Percentiles rank a stretch among this genome's conserved stretches.
These are phyloP conservation scores for Cacatua alba DNA, from an alignment of 2,113 vertebrate genomes.

Conservation along the genomic window DNA sequence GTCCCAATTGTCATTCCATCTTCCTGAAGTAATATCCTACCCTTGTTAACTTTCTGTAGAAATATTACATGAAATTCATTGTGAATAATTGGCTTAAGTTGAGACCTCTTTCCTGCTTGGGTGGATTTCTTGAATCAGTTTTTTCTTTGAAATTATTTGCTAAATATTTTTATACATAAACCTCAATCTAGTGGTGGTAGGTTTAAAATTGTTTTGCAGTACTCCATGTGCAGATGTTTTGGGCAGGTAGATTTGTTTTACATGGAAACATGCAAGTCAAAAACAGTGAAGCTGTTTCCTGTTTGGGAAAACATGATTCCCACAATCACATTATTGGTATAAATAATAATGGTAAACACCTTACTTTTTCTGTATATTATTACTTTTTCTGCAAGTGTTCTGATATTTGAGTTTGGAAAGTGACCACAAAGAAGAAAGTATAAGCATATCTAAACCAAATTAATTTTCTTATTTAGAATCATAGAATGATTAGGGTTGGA, in stretches of 20 bases:
- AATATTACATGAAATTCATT: background rate
- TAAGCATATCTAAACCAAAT: background rate
- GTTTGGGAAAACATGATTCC: background rate
- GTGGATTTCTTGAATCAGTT: background rate
- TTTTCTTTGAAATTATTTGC: constrained; percentile 3
- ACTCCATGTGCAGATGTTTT: background rate
- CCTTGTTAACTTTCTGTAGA: background rate
- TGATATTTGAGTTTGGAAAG: background rate
- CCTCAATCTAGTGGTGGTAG: background rate
- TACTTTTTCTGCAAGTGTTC: background rate
- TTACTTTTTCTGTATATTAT: background rate
- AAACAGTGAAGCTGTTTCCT: background rate
- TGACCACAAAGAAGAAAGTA: background rate
- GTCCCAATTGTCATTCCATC: background rate
- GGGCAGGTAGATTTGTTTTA: background rate
- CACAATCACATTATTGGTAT: background rate
- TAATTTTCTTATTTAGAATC: background rate
- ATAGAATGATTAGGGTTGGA: background rate
- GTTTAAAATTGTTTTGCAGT: background rate
- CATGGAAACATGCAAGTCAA: background rate
- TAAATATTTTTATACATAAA: background rate
- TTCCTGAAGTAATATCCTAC: background rate
- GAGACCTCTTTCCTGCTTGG: background rate
- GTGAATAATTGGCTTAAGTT: background rate
- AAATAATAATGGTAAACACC: background rate